These are phyloP conservation scores for Thymelicus sylvestris DNA, from an alignment of 2,888 invertebrate species.

Conservation along the genomic window DNA sequence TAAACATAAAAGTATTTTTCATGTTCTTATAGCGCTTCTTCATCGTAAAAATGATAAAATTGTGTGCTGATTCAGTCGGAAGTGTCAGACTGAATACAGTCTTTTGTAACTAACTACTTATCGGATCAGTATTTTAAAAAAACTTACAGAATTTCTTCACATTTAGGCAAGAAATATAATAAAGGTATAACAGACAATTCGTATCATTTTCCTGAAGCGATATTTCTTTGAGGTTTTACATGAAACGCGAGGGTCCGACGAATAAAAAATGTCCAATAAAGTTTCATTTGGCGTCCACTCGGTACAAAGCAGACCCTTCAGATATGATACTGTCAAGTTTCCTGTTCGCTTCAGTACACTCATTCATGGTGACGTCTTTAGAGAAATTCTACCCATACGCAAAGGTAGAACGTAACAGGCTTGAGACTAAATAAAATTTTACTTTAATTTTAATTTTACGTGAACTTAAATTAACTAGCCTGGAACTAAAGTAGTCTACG, in stretches of 20 bases:
- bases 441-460: too few relatives aligned
- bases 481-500: too few relatives aligned
- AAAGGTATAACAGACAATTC: slow-evolving; percentile 8
- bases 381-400: slow-evolving; percentile 45
- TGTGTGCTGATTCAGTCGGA: too few relatives aligned
- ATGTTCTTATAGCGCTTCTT: too few relatives aligned
- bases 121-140: too few relatives aligned
- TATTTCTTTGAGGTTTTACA: slow-evolving; percentile 33
- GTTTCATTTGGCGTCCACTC: slow-evolving; percentile 75
- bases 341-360: slow-evolving; percentile 68
- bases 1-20: too few relatives aligned
- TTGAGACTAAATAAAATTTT: background rate
- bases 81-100: too few relatives aligned
- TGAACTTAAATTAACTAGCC: too few relatives aligned
- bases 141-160: too few relatives aligned
- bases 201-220: slow-evolving; percentile 19
- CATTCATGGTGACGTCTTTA: slow-evolving; percentile 72
- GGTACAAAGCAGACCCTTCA: slow-evolving; percentile 52
- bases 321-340: slow-evolving; percentile 75
- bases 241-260: slow-evolving; percentile 50
- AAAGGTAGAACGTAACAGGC: slow-evolving; percentile 45
- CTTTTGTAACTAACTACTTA: too few relatives aligned
- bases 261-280: slow-evolving; percentile 80
- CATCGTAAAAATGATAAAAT: too few relatives aligned
- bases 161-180: background rate